These are phyloP conservation scores for Rhinogobio ventralis DNA, from an alignment of 2,797 vertebrate species.

Conservation along the genomic window DNA sequence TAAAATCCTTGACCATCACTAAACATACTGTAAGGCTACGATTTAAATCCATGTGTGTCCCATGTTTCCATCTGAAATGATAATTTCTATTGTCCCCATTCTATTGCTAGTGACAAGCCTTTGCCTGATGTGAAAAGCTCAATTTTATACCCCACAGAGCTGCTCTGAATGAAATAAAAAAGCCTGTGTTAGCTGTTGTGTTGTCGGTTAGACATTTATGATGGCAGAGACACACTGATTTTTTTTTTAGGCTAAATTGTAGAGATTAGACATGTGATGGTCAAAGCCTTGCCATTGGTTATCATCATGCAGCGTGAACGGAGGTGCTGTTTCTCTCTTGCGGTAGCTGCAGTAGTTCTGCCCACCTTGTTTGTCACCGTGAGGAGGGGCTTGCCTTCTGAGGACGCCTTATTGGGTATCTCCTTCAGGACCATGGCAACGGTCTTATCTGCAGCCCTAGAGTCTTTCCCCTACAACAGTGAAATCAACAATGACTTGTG, in stretches of 20 bases:
- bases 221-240: conserved; percentile 63
- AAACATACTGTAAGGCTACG: neutral
- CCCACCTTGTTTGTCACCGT: conserved; percentile 99
- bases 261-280: conserved; percentile 70
- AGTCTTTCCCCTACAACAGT: conserved; percentile 99
- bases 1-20: neutral
- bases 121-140: conserved; percentile 23
- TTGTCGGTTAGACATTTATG: conserved; percentile 52
- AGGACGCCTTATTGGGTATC: conserved; percentile 99
- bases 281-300: conserved; percentile 68
- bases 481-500: conserved; percentile 97
- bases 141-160: conserved; percentile 77
- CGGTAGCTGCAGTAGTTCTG: conserved; percentile 82
- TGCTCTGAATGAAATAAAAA: conserved; percentile 70
- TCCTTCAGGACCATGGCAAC: conserved; percentile 99
- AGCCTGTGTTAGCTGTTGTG: conserved; percentile 49
- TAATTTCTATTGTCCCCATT: conserved; percentile 25
- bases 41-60: conserved; percentile 21
- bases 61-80: conserved; percentile 14
- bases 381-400: conserved; percentile 99
- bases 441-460: conserved; percentile 99
- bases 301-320: conserved; percentile 63
- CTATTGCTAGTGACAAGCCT: conserved; percentile 25
- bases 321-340: conserved; percentile 47
- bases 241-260: conserved; percentile 66